These are phyloP conservation scores for Conus betulinus DNA, from an alignment of 1,140 invertebrate genomes.

Conservation along the genomic window DNA sequence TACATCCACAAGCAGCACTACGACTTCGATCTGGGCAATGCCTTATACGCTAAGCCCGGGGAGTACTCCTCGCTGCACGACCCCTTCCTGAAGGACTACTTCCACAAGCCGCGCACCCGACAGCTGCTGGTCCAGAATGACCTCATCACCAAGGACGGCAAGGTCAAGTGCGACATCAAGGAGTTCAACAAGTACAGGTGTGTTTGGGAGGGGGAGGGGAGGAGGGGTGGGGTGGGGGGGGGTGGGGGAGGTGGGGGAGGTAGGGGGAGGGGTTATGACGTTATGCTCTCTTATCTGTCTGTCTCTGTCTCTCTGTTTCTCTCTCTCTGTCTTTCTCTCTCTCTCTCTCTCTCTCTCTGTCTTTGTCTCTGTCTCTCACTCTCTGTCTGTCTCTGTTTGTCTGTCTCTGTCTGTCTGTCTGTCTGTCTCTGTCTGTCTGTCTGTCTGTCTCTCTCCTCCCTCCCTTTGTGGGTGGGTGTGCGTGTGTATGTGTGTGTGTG, in stretches of 20 bases:
- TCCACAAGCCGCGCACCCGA: constrained; percentile 44
- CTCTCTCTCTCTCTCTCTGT: too few species aligned
- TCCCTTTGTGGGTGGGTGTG: too few species aligned
- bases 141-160: constrained; percentile 53
- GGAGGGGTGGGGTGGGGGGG: too few species aligned
- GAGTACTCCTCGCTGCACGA: constrained; percentile 61
- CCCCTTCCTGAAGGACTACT: constrained; percentile 55
- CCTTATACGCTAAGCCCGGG: constrained; percentile 50
- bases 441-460: neutral
- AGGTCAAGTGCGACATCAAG: constrained; percentile 58
- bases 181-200: constrained; percentile 63
- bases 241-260: too few species aligned
- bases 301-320: too few species aligned
- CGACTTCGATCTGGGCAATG: constrained; percentile 59
- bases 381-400: too few species aligned
- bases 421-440: neutral
- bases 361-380: too few species aligned
- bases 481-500: constrained; percentile 1
- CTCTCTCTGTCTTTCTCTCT: neutral
- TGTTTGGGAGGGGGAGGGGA: neutral
- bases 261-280: neutral
- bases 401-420: neutral
- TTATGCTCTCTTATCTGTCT: neutral
- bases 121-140: constrained; percentile 51
- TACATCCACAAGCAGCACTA: constrained; percentile 37